phyloP scores from a whole-genome alignment of 1,140 invertebrate species.

The Phthorimaea operculella region DNA sequence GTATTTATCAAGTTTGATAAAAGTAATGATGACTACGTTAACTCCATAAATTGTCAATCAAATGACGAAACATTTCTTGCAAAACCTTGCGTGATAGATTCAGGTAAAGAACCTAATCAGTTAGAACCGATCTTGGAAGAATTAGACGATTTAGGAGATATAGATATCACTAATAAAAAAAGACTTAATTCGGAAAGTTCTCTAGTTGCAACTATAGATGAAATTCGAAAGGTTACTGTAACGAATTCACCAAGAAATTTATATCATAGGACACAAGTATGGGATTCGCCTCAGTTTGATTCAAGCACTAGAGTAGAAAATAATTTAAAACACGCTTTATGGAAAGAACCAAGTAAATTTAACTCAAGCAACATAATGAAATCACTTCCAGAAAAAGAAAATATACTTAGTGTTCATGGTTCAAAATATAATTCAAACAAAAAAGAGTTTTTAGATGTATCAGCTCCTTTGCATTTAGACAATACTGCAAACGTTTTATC shows the following conservation, averaged over 20 bases:
- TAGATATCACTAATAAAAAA: slow-evolving; percentile 53
- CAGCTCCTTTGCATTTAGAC: slow-evolving; percentile 17
- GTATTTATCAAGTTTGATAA: slow-evolving; percentile 53
- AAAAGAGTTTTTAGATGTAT: slow-evolving; percentile 28
- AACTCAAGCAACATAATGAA: slow-evolving; percentile 58
- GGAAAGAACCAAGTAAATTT: slow-evolving; percentile 62
- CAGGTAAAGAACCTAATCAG: slow-evolving; percentile 67
- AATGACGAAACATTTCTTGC: slow-evolving; percentile 66
- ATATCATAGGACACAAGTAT: slow-evolving; percentile 68
- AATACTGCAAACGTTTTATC: slow-evolving; percentile 21
- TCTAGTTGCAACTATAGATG: slow-evolving; percentile 73
- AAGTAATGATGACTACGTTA: slow-evolving; percentile 67
- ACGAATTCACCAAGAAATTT: slow-evolving; percentile 70
- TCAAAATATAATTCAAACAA: slow-evolving; percentile 35
- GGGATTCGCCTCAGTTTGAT: slow-evolving; percentile 65
- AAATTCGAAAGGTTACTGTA: slow-evolving; percentile 70
- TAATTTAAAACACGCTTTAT: slow-evolving; percentile 55
- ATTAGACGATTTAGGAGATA: slow-evolving; percentile 65
- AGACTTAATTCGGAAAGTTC: slow-evolving; percentile 68
- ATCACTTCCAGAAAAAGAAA: slow-evolving; percentile 52
- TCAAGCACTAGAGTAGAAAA: slow-evolving; percentile 49
- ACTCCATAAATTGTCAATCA: slow-evolving; percentile 65
- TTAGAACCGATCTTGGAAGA: slow-evolving; percentile 71
- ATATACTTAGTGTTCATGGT: slow-evolving; percentile 39
- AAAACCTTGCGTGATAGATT: slow-evolving; percentile 69